phyloP scores from a whole-genome alignment of 2,113 vertebrate genomes.

The Argyrosomus japonicus region DNA sequence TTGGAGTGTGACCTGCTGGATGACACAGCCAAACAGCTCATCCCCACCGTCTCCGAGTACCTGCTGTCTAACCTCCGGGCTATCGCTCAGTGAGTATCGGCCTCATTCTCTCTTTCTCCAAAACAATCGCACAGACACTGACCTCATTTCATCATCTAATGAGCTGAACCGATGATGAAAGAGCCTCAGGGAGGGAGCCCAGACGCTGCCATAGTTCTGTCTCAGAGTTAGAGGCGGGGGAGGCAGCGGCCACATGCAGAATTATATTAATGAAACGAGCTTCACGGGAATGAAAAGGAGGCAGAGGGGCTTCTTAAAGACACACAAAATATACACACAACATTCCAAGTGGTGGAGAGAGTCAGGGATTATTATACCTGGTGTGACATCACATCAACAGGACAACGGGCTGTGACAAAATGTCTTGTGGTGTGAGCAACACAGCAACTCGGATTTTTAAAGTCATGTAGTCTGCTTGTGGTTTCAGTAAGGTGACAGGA shows the following conservation, averaged over 20 bases:
- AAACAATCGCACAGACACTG: conserved; percentile 13
- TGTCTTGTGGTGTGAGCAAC: not conserved
- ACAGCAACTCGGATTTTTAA: not conserved
- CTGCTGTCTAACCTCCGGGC: conserved; percentile 92
- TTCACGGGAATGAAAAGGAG: not conserved
- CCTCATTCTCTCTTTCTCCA: not conserved
- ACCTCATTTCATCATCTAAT: conserved; percentile 35
- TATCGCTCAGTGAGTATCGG: conserved; percentile 89
- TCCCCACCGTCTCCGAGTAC: conserved; percentile 93
- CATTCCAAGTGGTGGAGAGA: too few relatives aligned
- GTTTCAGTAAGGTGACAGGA: not conserved
- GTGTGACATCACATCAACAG: not conserved
- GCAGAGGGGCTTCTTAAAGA: too few relatives aligned
- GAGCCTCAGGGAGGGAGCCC: not conserved
- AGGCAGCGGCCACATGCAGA: not conserved
- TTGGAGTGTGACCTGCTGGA: conserved; percentile 97
- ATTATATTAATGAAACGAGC: not conserved
- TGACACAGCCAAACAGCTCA: conserved; percentile 94
- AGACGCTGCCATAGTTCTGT: too few relatives aligned
- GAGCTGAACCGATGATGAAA: conserved; percentile 28
- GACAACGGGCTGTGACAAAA: not conserved
- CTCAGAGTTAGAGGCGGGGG: too few relatives aligned
- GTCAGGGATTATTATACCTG: not conserved
- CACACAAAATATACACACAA: too few relatives aligned
- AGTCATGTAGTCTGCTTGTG: too few relatives aligned